Evolutionary conservation across 2,113 vertebrate genomes (phyloP), one percentile per base, ranked within the genome.

Genomic region (Verasper variegatus): DNA sequence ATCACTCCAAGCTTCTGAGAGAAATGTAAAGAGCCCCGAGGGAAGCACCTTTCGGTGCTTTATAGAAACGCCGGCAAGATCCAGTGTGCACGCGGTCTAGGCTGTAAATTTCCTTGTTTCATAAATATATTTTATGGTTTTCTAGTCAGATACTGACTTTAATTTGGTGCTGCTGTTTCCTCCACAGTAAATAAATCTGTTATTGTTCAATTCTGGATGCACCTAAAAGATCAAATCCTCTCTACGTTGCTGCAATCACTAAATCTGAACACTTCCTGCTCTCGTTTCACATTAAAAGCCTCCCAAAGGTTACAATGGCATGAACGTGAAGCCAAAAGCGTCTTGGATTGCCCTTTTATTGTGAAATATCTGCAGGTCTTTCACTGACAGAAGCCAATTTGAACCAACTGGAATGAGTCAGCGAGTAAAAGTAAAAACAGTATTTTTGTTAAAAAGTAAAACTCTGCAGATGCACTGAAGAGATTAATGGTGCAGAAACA

Each of bases 1-100:
- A 90, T 85, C 82, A 85, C 56, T 55, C 18, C 27, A 5, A 7
- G 27, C 27, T 31, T 31, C 27, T 7, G 27, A 31, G 27, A 31
- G 27, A 31, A 31, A 31, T 31, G 27, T 6, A 14, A 21, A 14
- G 20, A 45, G 42, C 62, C 14, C 55, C 42, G 1, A 37, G 4
- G 27, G 72, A 82, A 66, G 23, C 26, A 59, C 26, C 49, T 35
- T 68, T 6, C 27, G 5, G 5, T 31, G 27, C 27, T 31, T 31
- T 6, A 31, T 31, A 5, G 27, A 5, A 27, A 31, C 24, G 24
- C 24, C 24, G 24, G 24, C 27, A 31, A 31, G 27, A 59, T 21
- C 20, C 31, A 51, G 26, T 26, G 23, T 2, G n/a, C 35, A 37
- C 35, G 35, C 5, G 27, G 27, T 1, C 27, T 5, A 31, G 27